Base-by-base conservation (phyloP, 2,888 invertebrate species). In the Hetaerina titia region DNA sequence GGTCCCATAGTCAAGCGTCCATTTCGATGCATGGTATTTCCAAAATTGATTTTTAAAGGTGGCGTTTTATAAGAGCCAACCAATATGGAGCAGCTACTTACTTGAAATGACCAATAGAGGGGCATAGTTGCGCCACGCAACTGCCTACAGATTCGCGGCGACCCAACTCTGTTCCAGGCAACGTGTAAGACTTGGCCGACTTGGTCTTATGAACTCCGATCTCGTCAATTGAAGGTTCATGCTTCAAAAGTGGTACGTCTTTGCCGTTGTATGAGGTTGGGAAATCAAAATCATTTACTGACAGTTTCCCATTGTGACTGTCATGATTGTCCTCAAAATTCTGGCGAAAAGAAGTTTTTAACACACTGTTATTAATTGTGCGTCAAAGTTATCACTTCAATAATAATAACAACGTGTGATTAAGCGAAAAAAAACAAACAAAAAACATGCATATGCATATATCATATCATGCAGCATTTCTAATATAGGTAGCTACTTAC, bases 251-350 rank as follows among this genome's bases (percentile, higher is more conserved):
- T 31, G 95, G 95, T 60, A 94, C 95, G 87, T 95, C 95, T 90
- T 95, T 95, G 57, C 95, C 95, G 94, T 95, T 95, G 89, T 95
- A 95, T 31, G 95, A 69, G 25, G 95, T 94, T 58, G 90, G 56
- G 15, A 94, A 89, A 89, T 95, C 95, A n/a, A 94, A 87, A 74
- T 95, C 95, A 90, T 95, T 95, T 64, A 95, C 94, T 63, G 95
- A 95, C 22, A 95, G 95, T 69, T 95, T 95, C 69, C 95, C 95
- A 88, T 89, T 89, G 57, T 81, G 95, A 90, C 90, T 94, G 58
- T 95, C 95, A 89, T 94, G 74, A 90, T 87, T 89, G 57, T 89
- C 95, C 45, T 95, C 95, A 90, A 95, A 60, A 92, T 95, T 95
- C 95, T 95, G 81, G 57, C 81, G 57, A 69, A 88, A 74, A 58